These are phyloP conservation scores for Tinea pellionella DNA, from an alignment of 2,888 invertebrate genomes.

Conservation along the genomic window DNA sequence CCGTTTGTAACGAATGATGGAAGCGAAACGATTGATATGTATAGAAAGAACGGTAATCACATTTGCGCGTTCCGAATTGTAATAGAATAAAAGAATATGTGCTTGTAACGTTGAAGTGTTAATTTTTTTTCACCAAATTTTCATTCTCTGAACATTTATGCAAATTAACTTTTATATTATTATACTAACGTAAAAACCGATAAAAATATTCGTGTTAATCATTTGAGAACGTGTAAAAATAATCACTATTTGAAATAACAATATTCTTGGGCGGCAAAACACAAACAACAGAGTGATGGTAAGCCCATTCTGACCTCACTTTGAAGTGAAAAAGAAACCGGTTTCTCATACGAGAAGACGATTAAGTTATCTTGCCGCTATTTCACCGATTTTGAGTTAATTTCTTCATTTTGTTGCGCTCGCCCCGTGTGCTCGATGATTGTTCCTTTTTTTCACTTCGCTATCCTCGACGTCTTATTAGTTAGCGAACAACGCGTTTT, in stretches of 20 bases:
- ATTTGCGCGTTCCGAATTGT: neutral
- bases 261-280: neutral
- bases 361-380: slow-evolving; percentile 56
- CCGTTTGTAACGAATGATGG: slow-evolving; percentile 1
- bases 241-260: neutral
- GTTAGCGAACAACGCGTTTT: neutral
- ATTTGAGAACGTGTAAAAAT: neutral
- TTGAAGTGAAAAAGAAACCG: slow-evolving; percentile 35
- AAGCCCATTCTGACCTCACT: slow-evolving; percentile 25
- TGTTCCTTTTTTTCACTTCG: slow-evolving; percentile 24
- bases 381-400: slow-evolving; percentile 58
- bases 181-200: neutral
- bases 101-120: neutral
- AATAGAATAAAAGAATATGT: neutral
- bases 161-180: too few relatives aligned
- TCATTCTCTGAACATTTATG: too few relatives aligned
- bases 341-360: slow-evolving; percentile 36
- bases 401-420: slow-evolving; percentile 57
- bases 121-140: neutral
- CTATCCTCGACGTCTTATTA: slow-evolving; percentile 13
- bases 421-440: slow-evolving; percentile 21
- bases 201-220: neutral
- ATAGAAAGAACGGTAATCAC: neutral
- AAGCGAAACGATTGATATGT: slow-evolving; percentile 6
- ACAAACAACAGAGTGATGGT: slow-evolving; percentile 9